Evolutionary conservation across 2,797 vertebrate genomes (phyloP), one percentile per base, ranked within the genome.

Genomic region (Lepus townsendii): DNA sequence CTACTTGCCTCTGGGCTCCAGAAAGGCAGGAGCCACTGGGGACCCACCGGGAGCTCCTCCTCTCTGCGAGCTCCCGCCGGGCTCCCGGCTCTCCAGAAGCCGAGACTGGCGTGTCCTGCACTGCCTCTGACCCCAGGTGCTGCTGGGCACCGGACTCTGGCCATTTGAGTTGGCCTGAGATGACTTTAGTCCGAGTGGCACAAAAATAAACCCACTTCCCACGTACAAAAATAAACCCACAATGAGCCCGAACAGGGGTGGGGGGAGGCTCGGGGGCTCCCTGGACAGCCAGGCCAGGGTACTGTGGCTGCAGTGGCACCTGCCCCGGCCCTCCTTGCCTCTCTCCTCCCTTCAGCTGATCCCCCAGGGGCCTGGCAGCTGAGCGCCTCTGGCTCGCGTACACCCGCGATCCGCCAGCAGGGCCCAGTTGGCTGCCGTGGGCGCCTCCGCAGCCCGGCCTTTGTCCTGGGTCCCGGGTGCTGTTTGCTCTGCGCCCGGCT

Each of bases 391-490:
- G 13, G 54, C 68, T 2, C 13, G 78, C 79, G 84, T 42, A 47
- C 47, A 83, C 95, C 0, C 1, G 26, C 13, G 63, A 10, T 27
- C 80, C 0, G 1, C 90, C 76, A 30, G 68, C 60, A 66, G n/a
- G 91, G 90, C 82, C 76, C 4, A 0, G 83, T 4, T 75, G 86
- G 94, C 83, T 0, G 80, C 77, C 42, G 0, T 2, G n/a, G 65
- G 86, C 2, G 2, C 86, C 91, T n/a, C 1, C 66, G 86, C 89
- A 84, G 94, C 91, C 83, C 65, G 10, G 94, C 72, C 83, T 96
- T 95, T 96, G 96, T 96, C 79, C 90, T 2, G 2, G 82, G 83
- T 62, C 88, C 4, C 60, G 26, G 78, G 92, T 35, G 1, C 52
- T 7, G 38, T 72, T 52, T 8, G 75, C 92, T 94, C 68, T 1